Percentiles rank a stretch among this genome's conserved stretches.
phyloP scores from a whole-genome alignment of 2,797 vertebrate species.

The Vireo griseus region DNA sequence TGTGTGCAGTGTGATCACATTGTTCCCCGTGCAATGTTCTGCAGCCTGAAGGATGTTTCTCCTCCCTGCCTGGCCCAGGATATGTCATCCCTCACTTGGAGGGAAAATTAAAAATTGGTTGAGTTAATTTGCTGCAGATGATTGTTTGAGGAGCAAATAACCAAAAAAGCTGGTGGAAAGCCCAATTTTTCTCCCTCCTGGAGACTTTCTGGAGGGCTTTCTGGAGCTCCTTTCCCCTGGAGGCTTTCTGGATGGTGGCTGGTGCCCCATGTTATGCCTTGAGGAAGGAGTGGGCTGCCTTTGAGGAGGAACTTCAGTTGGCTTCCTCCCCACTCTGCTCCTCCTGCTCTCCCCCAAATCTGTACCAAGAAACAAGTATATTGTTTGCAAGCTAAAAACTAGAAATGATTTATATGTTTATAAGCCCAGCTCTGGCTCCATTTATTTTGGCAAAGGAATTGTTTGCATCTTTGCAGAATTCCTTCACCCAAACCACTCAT shows the following conservation, averaged over 20 bases:
- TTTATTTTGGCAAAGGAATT: conserved; percentile 63
- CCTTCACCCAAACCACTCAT: conserved; percentile 61
- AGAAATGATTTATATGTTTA: conserved; percentile 66
- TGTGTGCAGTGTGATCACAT: neutral
- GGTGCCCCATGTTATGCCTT: neutral
- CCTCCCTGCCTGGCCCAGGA: neutral
- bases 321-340: neutral
- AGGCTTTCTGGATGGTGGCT: neutral
- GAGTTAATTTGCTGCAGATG: conserved; percentile 18
- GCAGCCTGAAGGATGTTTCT: neutral
- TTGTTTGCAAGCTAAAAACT: conserved; percentile 57
- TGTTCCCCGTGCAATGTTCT: neutral
- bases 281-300: neutral
- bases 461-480: conserved; percentile 64
- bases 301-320: neutral
- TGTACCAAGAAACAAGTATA: conserved; percentile 3
- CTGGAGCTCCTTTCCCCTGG: neutral
- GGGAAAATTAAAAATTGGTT: neutral
- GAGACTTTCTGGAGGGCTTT: neutral
- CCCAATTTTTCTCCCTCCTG: neutral
- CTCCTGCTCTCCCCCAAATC: neutral
- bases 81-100: neutral
- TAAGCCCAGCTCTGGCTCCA: conserved; percentile 40
- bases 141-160: neutral
- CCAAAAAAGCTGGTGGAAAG: neutral